Evolutionary conservation across 2,113 vertebrate genomes (phyloP).

Genomic region (Aviceda subcristata): DNA sequence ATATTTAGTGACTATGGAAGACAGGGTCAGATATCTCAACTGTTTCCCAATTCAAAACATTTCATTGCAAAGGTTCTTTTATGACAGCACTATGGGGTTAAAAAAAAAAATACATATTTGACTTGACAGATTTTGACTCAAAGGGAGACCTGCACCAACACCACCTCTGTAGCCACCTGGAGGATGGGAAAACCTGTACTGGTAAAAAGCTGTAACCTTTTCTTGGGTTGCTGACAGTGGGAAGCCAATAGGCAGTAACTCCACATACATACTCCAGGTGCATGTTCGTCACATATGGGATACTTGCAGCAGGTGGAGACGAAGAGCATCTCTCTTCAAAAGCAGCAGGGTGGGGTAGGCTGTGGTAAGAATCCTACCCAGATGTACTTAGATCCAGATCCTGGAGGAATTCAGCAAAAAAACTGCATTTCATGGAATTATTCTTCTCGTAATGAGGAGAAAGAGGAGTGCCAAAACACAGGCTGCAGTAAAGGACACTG

Average conservation of each 20-base stretch:
- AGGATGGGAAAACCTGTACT: neutral
- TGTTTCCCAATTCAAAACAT: neutral
- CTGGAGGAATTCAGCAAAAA: neutral
- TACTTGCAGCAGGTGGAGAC: neutral
- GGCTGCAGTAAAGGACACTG: neutral
- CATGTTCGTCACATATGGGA: accelerated
- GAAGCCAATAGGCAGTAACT: neutral
- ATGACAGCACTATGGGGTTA: neutral
- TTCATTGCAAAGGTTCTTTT: neutral
- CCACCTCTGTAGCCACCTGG: neutral
- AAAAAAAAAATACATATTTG: neutral
- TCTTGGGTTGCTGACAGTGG: neutral
- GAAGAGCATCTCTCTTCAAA: neutral
- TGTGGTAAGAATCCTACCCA: neutral
- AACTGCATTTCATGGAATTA: neutral
- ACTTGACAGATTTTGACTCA: neutral
- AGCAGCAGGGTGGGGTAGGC: neutral
- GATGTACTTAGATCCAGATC: neutral
- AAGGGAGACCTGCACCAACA: neutral
- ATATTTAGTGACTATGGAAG: neutral
- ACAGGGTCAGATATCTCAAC: neutral
- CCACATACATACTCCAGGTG: neutral
- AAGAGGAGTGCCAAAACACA: neutral
- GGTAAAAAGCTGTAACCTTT: neutral
- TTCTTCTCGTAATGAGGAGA: neutral